phyloP scores from a whole-genome alignment of 1,140 invertebrate genomes.

The Drosophila auraria region DNA sequence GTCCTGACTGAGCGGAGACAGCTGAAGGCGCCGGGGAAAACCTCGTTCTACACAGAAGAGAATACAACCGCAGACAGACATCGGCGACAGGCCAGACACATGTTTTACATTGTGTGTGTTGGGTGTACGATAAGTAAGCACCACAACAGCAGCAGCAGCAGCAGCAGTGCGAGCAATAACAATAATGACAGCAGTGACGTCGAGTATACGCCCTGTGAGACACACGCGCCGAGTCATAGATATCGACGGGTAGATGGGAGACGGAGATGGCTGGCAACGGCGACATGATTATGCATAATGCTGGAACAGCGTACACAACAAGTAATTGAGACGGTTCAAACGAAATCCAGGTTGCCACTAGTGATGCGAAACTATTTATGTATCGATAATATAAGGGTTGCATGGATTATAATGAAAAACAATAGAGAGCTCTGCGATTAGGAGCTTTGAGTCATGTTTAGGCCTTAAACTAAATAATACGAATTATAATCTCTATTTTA shows the following conservation, averaged over 20 bases:
- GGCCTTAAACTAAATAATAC: not conserved
- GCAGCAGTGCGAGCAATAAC: slow-evolving; percentile 62
- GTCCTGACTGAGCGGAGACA: slow-evolving; percentile 22
- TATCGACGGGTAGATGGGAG: slow-evolving; percentile 19
- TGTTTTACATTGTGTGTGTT: slow-evolving; percentile 38
- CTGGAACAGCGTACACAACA: slow-evolving; percentile 4
- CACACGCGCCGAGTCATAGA: slow-evolving; percentile 24
- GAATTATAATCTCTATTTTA: too few species aligned
- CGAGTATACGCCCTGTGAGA: slow-evolving; percentile 48
- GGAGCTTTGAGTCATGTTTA: too few species aligned
- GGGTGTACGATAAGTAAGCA: slow-evolving; percentile 63
- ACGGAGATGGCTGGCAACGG: slow-evolving; percentile 5
- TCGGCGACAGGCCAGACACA: slow-evolving; percentile 53
- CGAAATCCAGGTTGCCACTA: slow-evolving; percentile 25
- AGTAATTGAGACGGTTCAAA: slow-evolving; percentile 10
- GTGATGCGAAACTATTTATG: not conserved
- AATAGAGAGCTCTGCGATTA: too few species aligned
- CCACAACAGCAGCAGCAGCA: slow-evolving; percentile 33
- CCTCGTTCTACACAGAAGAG: slow-evolving; percentile 3
- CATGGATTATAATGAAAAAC: not conserved
- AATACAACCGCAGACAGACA: slow-evolving; percentile 37
- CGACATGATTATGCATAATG: slow-evolving; percentile 45
- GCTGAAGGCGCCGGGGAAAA: slow-evolving; percentile 29
- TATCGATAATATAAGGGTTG: not conserved
- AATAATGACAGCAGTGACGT: slow-evolving; percentile 55